Conservation (phyloP, 2,797 vertebrate genomes). For the Pseudomugil gertrudae region DNA sequence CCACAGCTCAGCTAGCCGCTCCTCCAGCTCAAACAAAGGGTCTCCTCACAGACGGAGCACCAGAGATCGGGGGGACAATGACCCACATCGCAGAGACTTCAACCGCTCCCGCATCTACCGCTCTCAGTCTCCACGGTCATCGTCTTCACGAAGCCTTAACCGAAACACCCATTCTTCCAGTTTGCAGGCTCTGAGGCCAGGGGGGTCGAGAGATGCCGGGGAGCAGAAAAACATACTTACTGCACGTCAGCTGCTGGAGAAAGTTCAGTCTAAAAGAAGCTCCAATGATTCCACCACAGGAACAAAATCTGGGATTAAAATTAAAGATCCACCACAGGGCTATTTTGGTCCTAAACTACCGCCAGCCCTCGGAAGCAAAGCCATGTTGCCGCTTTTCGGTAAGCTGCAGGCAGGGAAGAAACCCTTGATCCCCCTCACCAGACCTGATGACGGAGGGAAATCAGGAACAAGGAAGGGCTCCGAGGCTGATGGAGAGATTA, state of each 20-base stretch:
- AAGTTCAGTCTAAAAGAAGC: conserved; percentile 89
- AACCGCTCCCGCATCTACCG: conserved; percentile 95
- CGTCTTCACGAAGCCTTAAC: conserved; percentile 76
- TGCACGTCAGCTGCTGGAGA: conserved; percentile 92
- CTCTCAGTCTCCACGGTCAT: conserved; percentile 92
- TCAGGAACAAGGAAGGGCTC: conserved; percentile 71
- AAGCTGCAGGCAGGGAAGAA: conserved; percentile 92
- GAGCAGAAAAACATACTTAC: conserved; percentile 92
- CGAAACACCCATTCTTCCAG: conserved; percentile 73
- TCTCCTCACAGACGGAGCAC: conserved; percentile 80
- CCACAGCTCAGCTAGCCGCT: conserved; percentile 90
- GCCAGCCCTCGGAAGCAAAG: conserved; percentile 90
- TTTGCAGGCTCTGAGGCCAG: conserved; percentile 67
- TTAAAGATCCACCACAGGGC: conserved; percentile 97
- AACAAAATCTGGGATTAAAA: conserved; percentile 89
- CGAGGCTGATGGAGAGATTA: conserved; percentile 78
- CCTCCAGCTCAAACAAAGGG: conserved; percentile 82
- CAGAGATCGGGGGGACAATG: conserved; percentile 85
- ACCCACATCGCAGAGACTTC: conserved; percentile 88
- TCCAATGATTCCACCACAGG: conserved; percentile 79
- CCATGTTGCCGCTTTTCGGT: conserved; percentile 93
- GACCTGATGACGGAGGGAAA: conserved; percentile 84
- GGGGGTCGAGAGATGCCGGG: conserved; percentile 74
- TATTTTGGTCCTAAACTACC: conserved; percentile 98
- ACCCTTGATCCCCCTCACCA: conserved; percentile 78